Conservation (phyloP, 2,888 invertebrate genomes). For the Micoletzkya japonica region DNA sequence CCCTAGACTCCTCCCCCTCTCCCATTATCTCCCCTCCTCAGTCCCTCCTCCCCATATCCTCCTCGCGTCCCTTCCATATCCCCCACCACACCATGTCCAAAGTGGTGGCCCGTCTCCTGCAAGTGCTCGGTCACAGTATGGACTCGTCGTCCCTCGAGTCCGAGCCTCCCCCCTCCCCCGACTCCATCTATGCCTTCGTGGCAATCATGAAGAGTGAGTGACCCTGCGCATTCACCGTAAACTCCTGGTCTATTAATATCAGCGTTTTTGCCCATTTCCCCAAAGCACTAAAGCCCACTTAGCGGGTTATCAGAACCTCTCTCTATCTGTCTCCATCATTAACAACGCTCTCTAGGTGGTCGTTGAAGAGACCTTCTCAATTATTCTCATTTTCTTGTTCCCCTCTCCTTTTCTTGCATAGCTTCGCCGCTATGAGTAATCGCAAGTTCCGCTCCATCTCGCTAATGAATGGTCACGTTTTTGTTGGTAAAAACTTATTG, state of each 20-base stretch:
- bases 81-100: conserved; percentile 36
- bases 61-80: not conserved
- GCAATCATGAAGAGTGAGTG: conserved; percentile 15
- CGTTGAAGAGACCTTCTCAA: not conserved
- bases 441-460: too few relatives aligned
- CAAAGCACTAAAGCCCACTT: not conserved
- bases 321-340: not conserved
- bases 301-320: not conserved
- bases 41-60: conserved; percentile 6
- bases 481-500: too few relatives aligned
- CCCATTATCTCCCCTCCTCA: too few relatives aligned
- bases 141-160: conserved; percentile 35
- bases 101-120: conserved; percentile 47
- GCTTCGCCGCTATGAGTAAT: too few relatives aligned
- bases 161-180: conserved; percentile 41
- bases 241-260: too few relatives aligned
- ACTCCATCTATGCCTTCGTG: conserved; percentile 44
- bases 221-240: too few relatives aligned
- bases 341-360: not conserved
- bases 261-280: too few relatives aligned
- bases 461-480: too few relatives aligned
- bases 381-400: not conserved
- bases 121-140: conserved; percentile 39
- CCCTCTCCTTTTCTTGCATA: not conserved
- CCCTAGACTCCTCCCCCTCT: not conserved